Conservation (phyloP, 2,797 vertebrate species). For the Phylloscopus collybita region DNA sequence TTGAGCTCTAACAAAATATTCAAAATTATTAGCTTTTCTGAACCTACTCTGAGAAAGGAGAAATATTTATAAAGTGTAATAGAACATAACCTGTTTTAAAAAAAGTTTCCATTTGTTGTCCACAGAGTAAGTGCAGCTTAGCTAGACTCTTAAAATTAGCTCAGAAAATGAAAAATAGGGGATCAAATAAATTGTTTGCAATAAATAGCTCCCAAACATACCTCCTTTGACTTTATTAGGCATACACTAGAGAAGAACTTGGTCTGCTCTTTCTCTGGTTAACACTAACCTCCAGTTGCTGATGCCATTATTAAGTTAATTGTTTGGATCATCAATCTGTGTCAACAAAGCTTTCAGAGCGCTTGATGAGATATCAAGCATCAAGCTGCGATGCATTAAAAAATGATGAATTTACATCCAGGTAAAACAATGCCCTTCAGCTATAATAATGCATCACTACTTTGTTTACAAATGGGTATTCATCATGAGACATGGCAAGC, state of each 20-base stretch:
- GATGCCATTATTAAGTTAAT: constrained; percentile 74
- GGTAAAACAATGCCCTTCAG: constrained; percentile 77
- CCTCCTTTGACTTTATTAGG: constrained; percentile 8
- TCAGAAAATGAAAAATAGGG: not conserved
- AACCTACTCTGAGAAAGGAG: not conserved
- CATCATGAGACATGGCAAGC: constrained; percentile 32
- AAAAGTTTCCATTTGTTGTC: not conserved
- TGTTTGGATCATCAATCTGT: constrained; percentile 74
- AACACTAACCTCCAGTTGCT: constrained; percentile 27
- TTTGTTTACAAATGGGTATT: constrained; percentile 76
- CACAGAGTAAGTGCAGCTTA: not conserved
- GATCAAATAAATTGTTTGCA: constrained; percentile 14
- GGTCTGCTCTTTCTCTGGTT: not conserved
- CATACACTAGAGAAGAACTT: not conserved
- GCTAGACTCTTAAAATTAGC: not conserved
- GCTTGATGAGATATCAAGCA: constrained; percentile 69
- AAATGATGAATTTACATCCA: constrained; percentile 78
- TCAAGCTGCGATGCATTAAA: constrained; percentile 78
- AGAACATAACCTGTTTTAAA: not conserved
- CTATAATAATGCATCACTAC: constrained; percentile 75
- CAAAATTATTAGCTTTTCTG: not conserved
- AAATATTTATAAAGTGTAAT: not conserved
- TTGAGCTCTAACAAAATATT: not conserved
- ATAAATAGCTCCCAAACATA: not conserved
- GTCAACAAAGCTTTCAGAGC: constrained; percentile 72